Base-by-base conservation (phyloP, 2,888 invertebrate species). In the Melitaea athalia region DNA sequence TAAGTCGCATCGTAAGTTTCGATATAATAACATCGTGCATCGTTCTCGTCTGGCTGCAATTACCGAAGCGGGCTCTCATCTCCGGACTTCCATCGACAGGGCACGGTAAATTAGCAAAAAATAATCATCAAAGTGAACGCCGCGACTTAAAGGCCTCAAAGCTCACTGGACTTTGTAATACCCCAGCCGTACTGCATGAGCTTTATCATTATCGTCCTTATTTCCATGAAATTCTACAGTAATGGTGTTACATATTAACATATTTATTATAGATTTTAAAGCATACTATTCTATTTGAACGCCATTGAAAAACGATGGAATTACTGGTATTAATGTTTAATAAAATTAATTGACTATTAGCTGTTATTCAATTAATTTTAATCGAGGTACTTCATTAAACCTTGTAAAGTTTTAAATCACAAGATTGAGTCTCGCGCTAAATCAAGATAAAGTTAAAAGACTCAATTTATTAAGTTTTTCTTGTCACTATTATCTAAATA, bases 41-140 rank as follows among this genome's bases (percentile, higher is more conserved):
- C 71, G 74, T 73, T 69, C 70, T 69, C 70, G 74, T 71, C 73
- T 55, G 53, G 33, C 53, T 66, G 75, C 72, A 79, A 78, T 78
- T 76, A 78, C 76, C 68, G 72, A 57, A 15, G 63, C 74, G 61
- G 53, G 38, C 47, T 67, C 76, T 77, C 78, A 79, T 79, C 78
- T 79, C 74, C 77, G 77, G 76, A 76, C 76, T 75, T 77, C 76
- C 78, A 78, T 78, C 78, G 78, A 77, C 77, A 74, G 77, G 75
- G 68, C 76, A 77, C 75, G 79, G 75, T 78, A 73, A 79, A 80
- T 80, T 80, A 79, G 79, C 79, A 79, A 79, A 80, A 80, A 80
- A 79, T 78, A 78, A 79, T 76, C 75, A 77, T 78, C 77, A 77
- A 77, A 77, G 67, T 57, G 63, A 47, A 15, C 67, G 70, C 70